Evolutionary conservation across 2,113 vertebrate genomes (phyloP).

Genomic region (Trogon surrucura): DNA sequence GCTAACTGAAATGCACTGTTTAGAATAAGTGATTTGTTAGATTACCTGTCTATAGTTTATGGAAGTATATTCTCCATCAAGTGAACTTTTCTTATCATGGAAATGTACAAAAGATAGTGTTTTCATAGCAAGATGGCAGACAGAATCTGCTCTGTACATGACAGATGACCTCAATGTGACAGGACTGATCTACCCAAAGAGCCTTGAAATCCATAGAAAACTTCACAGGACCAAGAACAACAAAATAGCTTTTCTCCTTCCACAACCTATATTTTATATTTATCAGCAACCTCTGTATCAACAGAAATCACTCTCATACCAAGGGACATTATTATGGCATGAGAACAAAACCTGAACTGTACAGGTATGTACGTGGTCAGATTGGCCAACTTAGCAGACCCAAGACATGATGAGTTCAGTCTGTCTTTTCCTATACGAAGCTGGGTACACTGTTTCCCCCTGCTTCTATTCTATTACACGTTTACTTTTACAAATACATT

Average conservation of each 20-base stretch:
- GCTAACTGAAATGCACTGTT: accelerated
- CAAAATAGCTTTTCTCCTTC: accelerated
- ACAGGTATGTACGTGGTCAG: not conserved
- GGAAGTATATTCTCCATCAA: not conserved
- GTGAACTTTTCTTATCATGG: not conserved
- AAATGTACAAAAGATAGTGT: not conserved
- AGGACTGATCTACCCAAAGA: accelerated
- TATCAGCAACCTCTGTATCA: not conserved
- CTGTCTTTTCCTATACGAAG: not conserved
- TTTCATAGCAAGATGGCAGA: not conserved
- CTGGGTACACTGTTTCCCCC: not conserved
- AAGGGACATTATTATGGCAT: not conserved
- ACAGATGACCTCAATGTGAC: not conserved
- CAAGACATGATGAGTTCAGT: not conserved
- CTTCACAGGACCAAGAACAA: not conserved
- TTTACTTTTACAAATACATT: not conserved
- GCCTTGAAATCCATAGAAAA: not conserved
- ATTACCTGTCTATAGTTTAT: not conserved
- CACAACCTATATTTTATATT: not conserved
- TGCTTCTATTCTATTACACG: not conserved
- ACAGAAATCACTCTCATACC: not conserved
- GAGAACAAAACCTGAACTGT: not conserved
- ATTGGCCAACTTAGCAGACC: not conserved
- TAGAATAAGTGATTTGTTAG: not conserved
- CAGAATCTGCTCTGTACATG: not conserved